Percentiles rank a stretch among this genome's conserved stretches.
These are phyloP conservation scores for Tetraodon nigroviridis DNA, from an alignment of 2,113 vertebrate genomes.

Conservation along the genomic window DNA sequence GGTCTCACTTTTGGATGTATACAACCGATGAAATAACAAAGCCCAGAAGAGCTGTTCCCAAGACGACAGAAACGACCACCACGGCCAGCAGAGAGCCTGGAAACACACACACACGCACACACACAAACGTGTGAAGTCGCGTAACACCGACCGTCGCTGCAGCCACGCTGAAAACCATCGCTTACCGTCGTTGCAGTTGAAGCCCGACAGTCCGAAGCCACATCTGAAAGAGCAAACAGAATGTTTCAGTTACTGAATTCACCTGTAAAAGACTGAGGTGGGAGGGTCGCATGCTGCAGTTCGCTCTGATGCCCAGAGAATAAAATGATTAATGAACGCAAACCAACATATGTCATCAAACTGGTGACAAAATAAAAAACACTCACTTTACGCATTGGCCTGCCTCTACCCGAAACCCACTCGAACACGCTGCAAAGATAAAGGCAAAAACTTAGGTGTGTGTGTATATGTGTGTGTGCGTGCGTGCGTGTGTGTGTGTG, in stretches of 20 bases:
- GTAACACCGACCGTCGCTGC: neutral
- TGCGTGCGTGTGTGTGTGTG: too few species aligned
- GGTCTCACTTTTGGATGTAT: constrained; percentile 53
- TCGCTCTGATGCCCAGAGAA: too few species aligned
- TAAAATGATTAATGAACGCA: too few species aligned
- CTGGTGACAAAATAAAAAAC: too few species aligned
- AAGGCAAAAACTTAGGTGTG: neutral
- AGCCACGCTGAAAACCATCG: neutral
- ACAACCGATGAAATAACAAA: constrained; percentile 52
- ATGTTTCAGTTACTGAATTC: neutral
- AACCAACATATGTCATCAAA: constrained; percentile 41
- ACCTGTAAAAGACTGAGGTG: too few species aligned
- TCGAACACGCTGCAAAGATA: constrained; percentile 66
- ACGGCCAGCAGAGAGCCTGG: constrained; percentile 71
- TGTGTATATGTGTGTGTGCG: too few species aligned
- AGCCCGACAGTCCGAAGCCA: constrained; percentile 69
- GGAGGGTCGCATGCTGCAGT: too few species aligned
- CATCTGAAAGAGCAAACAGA: constrained; percentile 58
- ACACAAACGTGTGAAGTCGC: neutral
- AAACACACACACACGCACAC: constrained; percentile 35
- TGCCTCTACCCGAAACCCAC: constrained; percentile 46
- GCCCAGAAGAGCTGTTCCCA: constrained; percentile 70
- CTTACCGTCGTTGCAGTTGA: constrained; percentile 78
- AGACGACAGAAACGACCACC: constrained; percentile 71
- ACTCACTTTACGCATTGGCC: constrained; percentile 57